Conservation (phyloP, 1,140 invertebrate genomes). For the Brachionus asplanchnoidis region DNA sequence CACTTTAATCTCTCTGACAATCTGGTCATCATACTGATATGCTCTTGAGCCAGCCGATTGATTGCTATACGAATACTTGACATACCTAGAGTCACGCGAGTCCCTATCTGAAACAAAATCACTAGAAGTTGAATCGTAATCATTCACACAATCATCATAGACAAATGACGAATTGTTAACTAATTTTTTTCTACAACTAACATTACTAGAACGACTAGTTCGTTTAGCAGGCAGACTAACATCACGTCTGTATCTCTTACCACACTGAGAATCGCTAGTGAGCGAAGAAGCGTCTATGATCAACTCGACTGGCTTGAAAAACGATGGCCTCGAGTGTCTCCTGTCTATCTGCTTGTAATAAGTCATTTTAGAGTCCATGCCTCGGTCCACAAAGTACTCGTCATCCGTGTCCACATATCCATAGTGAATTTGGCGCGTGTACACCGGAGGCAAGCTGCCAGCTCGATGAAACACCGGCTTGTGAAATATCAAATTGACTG, state of each 20-base stretch:
- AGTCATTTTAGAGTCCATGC: not conserved
- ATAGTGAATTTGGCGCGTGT: not conserved
- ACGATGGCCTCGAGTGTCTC: not conserved
- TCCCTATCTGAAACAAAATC: conserved; percentile 40
- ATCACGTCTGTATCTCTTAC: conserved; percentile 37
- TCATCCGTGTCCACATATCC: conserved; percentile 22
- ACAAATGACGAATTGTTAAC: conserved; percentile 29
- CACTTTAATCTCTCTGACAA: not conserved
- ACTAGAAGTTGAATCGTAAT: conserved; percentile 25
- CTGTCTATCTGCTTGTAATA: conserved; percentile 27
- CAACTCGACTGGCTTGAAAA: conserved; percentile 13
- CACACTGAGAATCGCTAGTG: not conserved
- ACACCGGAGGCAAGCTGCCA: conserved; percentile 19
- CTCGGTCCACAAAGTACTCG: not conserved
- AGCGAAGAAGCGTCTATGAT: conserved; percentile 14
- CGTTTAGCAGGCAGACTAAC: conserved; percentile 15
- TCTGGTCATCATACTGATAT: not conserved
- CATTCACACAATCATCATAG: conserved; percentile 4
- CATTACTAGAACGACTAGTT: not conserved
- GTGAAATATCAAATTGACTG: conserved; percentile 27
- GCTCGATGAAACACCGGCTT: conserved; percentile 1
- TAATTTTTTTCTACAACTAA: conserved; percentile 13
- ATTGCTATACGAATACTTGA: not conserved
- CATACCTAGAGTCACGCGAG: conserved; percentile 16
- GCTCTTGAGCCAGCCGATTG: not conserved